Evolutionary conservation across 2,888 invertebrate species (phyloP).

Genomic region (Phasia obesa): DNA sequence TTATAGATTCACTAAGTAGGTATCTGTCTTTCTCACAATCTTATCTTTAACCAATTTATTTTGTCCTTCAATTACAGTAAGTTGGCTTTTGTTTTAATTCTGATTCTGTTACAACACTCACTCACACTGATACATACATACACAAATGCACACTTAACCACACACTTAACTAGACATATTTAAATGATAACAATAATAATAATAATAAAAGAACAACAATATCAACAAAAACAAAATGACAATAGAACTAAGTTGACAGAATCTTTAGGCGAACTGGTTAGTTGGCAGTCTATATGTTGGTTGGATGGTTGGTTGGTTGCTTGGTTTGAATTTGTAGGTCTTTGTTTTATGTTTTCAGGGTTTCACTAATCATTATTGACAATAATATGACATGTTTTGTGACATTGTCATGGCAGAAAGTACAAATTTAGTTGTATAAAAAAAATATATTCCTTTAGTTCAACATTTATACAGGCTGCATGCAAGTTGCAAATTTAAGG

Average conservation of each 20-base stretch:
- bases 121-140: not conserved
- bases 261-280: constrained; percentile 15
- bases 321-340: not conserved
- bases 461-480: too few relatives aligned
- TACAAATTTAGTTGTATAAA: too few relatives aligned
- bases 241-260: constrained; percentile 26
- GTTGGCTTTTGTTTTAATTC: constrained; percentile 50
- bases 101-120: not conserved
- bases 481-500: too few relatives aligned
- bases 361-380: constrained; percentile 63
- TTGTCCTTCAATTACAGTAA: constrained; percentile 49
- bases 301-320: not conserved
- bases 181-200: constrained; percentile 45
- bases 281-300: constrained; percentile 2
- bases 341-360: not conserved
- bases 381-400: constrained; percentile 59
- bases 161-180: constrained; percentile 32
- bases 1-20: not conserved
- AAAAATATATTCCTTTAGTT: too few relatives aligned
- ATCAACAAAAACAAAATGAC: constrained; percentile 28
- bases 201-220: constrained; percentile 7
- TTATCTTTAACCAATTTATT: constrained; percentile 11
- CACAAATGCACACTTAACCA: constrained; percentile 1
- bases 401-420: constrained; percentile 28
- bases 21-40: not conserved